A percentile compares a stretch with the other conserved stretches of the same genome.
These are phyloP conservation scores for Atrichornis clamosus DNA, from an alignment of 2,113 vertebrate genomes.

Conservation along the genomic window DNA sequence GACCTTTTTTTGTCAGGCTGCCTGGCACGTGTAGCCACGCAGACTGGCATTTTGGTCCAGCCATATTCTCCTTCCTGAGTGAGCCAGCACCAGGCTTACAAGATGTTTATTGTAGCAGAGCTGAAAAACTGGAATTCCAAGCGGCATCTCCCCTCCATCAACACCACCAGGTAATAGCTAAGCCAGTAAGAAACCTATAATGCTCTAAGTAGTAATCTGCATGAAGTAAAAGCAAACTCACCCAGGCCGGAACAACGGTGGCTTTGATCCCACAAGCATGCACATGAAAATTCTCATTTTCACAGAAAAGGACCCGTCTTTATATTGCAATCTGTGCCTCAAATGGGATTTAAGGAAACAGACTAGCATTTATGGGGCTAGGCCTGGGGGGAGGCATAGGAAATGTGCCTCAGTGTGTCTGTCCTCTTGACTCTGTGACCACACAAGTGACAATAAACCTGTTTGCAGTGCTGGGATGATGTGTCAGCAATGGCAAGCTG, in stretches of 20 bases:
- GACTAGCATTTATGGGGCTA: neutral
- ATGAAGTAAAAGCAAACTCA: neutral
- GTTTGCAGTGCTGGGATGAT: neutral
- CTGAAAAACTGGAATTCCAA: neutral
- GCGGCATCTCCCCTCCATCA: neutral
- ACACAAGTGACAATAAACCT: neutral
- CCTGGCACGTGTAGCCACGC: rapidly evolving
- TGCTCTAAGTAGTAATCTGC: neutral
- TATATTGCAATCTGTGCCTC: neutral
- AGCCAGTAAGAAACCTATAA: neutral
- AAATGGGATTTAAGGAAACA: neutral
- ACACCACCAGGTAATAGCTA: neutral
- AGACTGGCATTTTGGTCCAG: neutral
- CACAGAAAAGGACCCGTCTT: neutral
- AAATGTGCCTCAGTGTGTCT: rapidly evolving
- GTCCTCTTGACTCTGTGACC: neutral
- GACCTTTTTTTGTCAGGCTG: neutral
- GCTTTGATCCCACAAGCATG: neutral
- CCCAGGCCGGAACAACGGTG: neutral
- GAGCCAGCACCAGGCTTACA: neutral
- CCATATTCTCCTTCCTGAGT: neutral
- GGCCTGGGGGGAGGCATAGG: rapidly evolving
- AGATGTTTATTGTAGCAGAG: neutral
- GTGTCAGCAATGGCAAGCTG: neutral
- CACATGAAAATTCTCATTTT: neutral